Conservation (phyloP, 2,888 invertebrate genomes). For the Branchellion lobata region DNA sequence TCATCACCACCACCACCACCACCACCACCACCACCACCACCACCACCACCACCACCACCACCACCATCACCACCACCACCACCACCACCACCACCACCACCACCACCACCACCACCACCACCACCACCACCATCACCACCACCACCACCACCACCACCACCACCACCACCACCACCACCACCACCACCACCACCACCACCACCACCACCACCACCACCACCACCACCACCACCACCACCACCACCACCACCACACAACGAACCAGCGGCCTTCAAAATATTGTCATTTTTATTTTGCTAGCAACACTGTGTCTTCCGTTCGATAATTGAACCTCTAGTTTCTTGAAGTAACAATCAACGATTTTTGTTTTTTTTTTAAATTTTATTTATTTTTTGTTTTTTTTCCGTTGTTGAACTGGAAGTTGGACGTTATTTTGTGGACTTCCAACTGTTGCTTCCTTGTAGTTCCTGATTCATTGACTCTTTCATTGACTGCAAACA, state of each 20-base stretch:
- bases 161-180: neutral
- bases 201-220: neutral
- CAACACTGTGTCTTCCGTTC: too few species aligned
- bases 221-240: neutral
- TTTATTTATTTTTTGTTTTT: too few species aligned
- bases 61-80: neutral
- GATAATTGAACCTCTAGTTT: too few species aligned
- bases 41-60: neutral
- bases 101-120: neutral
- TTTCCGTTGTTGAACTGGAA: too few species aligned
- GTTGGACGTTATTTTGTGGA: too few species aligned
- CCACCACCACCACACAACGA: neutral
- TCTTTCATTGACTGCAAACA: too few species aligned
- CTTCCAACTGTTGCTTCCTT: too few species aligned
- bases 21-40: neutral
- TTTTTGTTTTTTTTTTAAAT: too few species aligned
- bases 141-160: neutral
- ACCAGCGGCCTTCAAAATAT: too few species aligned
- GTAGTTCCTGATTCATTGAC: too few species aligned
- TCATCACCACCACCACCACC: neutral
- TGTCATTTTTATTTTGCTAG: too few species aligned
- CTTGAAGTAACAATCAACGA: too few species aligned
- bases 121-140: neutral
- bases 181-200: neutral
- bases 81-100: neutral